Evolutionary conservation across 2,888 invertebrate genomes (phyloP).

Genomic region (Monopis laevigella): DNA sequence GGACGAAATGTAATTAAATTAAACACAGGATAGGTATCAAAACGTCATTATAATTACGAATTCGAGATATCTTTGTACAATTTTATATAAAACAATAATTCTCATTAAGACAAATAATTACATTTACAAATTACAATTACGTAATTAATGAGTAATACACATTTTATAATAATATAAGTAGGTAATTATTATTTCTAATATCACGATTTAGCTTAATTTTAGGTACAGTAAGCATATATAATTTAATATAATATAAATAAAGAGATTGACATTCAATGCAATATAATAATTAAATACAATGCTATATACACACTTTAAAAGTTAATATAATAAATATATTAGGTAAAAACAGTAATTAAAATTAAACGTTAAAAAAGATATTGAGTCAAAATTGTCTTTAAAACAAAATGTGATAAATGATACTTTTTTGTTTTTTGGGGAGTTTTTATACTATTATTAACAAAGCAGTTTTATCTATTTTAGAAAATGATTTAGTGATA

Average conservation of each 20-base stretch:
- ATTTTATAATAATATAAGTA: slow-evolving; percentile 48
- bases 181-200: slow-evolving; percentile 60
- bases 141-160: slow-evolving; percentile 18
- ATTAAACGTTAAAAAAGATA: too few relatives aligned
- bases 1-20: slow-evolving; percentile 26
- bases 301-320: too few relatives aligned
- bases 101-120: slow-evolving; percentile 62
- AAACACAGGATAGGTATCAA: slow-evolving; percentile 56
- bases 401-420: too few relatives aligned
- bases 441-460: too few relatives aligned
- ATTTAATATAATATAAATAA: slow-evolving; percentile 1
- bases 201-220: slow-evolving; percentile 66
- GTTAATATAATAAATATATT: too few relatives aligned
- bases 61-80: slow-evolving; percentile 63
- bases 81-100: slow-evolving; percentile 67
- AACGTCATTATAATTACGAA: slow-evolving; percentile 66
- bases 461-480: too few relatives aligned
- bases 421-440: too few relatives aligned
- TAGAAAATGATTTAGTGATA: too few relatives aligned
- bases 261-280: not conserved
- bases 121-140: slow-evolving; percentile 65
- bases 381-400: too few relatives aligned
- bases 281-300: not conserved
- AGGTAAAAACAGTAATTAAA: too few relatives aligned
- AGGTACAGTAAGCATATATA: slow-evolving; percentile 42